These are phyloP conservation scores for Macquaria australasica DNA, from an alignment of 2,113 vertebrate species.

Conservation along the genomic window DNA sequence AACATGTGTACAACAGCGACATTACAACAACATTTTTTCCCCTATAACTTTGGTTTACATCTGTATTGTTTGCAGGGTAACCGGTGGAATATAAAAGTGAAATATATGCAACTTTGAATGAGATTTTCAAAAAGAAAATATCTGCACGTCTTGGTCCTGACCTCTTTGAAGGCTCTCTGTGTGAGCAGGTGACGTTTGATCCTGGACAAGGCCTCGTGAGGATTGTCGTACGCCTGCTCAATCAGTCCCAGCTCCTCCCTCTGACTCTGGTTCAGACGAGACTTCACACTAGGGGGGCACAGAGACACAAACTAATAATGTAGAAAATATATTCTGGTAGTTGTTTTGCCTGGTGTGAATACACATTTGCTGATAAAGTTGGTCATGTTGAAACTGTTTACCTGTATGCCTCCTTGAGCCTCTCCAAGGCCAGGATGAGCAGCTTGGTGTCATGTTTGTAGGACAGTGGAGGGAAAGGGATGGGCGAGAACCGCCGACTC, in stretches of 20 bases:
- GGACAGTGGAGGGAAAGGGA: slow-evolving; percentile 96
- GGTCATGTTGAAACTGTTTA: slow-evolving; percentile 56
- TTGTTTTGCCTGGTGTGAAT: neutral
- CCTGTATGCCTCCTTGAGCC: slow-evolving; percentile 99
- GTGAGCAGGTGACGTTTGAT: slow-evolving; percentile 99
- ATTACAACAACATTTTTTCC: neutral
- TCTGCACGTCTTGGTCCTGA: slow-evolving; percentile 57
- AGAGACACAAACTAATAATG: neutral
- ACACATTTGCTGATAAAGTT: neutral
- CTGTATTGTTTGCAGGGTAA: neutral
- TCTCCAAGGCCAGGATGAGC: slow-evolving; percentile 96
- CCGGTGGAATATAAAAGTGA: neutral
- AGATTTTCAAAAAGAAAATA: neutral
- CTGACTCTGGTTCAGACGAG: slow-evolving; percentile 97
- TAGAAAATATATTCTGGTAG: neutral
- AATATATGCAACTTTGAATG: neutral
- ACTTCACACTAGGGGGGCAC: slow-evolving; percentile 90
- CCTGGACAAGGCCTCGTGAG: slow-evolving; percentile 97
- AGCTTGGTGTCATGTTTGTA: slow-evolving; percentile 99
- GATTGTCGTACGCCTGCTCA: slow-evolving; percentile 99
- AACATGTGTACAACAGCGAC: neutral
- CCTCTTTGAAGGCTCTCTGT: slow-evolving; percentile 99
- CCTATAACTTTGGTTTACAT: neutral
- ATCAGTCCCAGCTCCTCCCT: slow-evolving; percentile 97
- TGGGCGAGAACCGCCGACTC: slow-evolving; percentile 97